Evolutionary conservation across 2,797 vertebrate genomes (phyloP), one percentile per base, ranked within the genome.

Genomic region (Atherinosoma microstoma): DNA sequence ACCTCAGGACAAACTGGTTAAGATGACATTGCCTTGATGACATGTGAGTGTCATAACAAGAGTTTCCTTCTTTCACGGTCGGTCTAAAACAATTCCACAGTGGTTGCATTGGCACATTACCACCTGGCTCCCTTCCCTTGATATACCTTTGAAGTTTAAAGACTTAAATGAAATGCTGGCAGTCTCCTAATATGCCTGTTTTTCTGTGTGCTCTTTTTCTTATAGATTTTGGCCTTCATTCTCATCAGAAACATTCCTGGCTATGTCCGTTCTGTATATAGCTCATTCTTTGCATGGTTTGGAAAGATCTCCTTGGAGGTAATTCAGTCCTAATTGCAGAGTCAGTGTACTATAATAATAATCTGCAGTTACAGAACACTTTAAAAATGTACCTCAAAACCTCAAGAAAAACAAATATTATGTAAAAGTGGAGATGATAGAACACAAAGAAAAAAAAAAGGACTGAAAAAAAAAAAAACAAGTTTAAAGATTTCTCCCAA

Each of bases 271-370:
- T 99, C 98, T 40, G 82, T 99, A 58, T 99, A 99, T 16, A 99
- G 98, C 91, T 98, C 98, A 0, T 99, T 99, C 92, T 99, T 99
- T 65, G 96, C 98, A 16, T 99, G 98, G 98, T 99, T 99, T 70
- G 98, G 98, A 84, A 99, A 95, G 94, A 99, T 99, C 84, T 99
- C 98, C 29, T 88, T 99, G 69, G 98, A 99, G 96, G 98, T 98
- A 89, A 94, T 96, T 87, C 1, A 0, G 8, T 20, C 1, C 5
- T 6, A 32, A 2, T 30, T 34, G 20, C 32, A 42, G 22, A 68
- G 42, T 13, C 13, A 30, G 1, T 9, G 16, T 57, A 16, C 65
- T 67, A 22, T 24, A 38, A 30, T 29, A 18, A 29, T 27, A 15
- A 29, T 56, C 10, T 24, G 5, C 4, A 53, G 27, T 53, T 27